Evolutionary conservation across 1,140 invertebrate species (phyloP).

Genomic region (Saxidomus purpurata): DNA sequence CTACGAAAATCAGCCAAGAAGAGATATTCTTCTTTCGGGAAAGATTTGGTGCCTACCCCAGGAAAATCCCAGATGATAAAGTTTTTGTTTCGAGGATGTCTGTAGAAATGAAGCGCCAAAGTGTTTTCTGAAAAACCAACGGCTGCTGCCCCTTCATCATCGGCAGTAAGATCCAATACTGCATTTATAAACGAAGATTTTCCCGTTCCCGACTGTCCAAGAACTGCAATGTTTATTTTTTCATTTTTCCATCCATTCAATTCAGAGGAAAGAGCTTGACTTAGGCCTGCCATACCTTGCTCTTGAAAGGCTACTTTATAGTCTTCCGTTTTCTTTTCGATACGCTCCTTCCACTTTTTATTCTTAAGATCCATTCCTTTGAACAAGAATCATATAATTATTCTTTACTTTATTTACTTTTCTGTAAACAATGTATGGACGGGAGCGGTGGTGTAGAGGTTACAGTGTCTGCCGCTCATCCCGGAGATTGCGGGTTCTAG

Average conservation of each 20-base stretch:
- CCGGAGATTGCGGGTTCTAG: too few species aligned
- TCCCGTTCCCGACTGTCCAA: constrained; percentile 1
- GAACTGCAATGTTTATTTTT: not conserved
- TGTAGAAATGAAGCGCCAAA: not conserved
- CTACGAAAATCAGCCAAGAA: not conserved
- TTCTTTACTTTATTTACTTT: too few species aligned
- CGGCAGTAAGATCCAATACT: not conserved
- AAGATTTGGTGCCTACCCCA: not conserved
- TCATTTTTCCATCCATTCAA: not conserved
- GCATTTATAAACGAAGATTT: constrained; percentile 39
- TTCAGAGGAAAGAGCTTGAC: not conserved
- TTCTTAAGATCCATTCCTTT: too few species aligned
- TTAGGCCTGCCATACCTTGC: not conserved
- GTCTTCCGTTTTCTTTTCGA: too few species aligned
- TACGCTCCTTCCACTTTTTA: too few species aligned
- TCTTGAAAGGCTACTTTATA: not conserved
- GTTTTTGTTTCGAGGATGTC: not conserved
- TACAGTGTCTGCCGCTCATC: too few species aligned
- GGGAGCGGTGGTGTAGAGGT: too few species aligned
- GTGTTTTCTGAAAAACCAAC: not conserved
- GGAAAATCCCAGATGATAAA: not conserved
- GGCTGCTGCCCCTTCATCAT: not conserved
- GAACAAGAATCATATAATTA: too few species aligned
- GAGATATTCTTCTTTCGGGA: not conserved
- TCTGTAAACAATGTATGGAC: too few species aligned